Conservation (phyloP, 1,140 invertebrate species). For the Agrilus planipennis region DNA sequence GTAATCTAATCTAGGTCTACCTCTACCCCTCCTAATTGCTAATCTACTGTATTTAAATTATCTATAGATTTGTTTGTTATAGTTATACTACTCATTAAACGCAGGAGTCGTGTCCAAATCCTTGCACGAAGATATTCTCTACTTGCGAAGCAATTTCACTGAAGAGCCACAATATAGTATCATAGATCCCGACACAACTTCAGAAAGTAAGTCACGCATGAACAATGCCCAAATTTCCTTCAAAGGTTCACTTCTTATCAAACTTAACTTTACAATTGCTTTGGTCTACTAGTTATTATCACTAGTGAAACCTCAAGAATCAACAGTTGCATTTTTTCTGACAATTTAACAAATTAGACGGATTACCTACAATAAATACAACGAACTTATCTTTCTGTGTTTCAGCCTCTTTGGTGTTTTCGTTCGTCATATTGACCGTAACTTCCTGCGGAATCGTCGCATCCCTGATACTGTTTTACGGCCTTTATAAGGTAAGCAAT, state of each 20-base stretch:
- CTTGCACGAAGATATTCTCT: slow-evolving; percentile 36
- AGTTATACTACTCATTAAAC: slow-evolving; percentile 40
- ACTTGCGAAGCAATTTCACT: slow-evolving; percentile 34
- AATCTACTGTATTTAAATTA: neutral
- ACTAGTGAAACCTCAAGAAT: too few species aligned
- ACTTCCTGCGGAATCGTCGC: slow-evolving; percentile 38
- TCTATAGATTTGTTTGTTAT: slow-evolving; percentile 19
- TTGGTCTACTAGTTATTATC: too few species aligned
- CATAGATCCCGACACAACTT: slow-evolving; percentile 38
- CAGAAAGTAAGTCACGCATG: slow-evolving; percentile 34
- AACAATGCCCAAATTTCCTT: too few species aligned
- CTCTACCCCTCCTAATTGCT: too few species aligned
- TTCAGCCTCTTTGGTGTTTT: slow-evolving; percentile 40
- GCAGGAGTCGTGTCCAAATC: slow-evolving; percentile 32
- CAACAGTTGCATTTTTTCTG: too few species aligned
- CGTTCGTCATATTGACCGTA: slow-evolving; percentile 35
- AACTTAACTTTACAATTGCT: too few species aligned
- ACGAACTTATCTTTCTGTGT: slow-evolving; percentile 18
- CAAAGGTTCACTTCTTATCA: too few species aligned
- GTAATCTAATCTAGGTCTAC: too few species aligned
- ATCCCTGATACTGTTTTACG: slow-evolving; percentile 38
- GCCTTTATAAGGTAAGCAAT: slow-evolving; percentile 37
- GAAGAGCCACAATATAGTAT: slow-evolving; percentile 32
- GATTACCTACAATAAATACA: too few species aligned
- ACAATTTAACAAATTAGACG: too few species aligned